Evolutionary conservation across 2,797 vertebrate species (phyloP).

Genomic region (Amazona finschi): DNA sequence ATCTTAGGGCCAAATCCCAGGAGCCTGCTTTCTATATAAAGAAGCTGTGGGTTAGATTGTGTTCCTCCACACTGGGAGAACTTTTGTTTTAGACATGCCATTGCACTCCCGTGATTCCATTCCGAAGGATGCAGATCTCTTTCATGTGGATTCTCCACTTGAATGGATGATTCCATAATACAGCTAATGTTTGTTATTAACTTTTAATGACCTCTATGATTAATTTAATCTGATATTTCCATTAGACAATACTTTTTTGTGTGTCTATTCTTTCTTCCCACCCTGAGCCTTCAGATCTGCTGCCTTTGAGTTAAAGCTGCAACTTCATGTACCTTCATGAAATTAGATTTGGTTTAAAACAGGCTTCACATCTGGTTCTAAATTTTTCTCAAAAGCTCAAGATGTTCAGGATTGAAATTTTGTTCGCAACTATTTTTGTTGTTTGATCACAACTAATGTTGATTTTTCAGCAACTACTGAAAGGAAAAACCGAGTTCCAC

Average conservation of each 20-base stretch:
- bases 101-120: background rate
- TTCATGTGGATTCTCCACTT: background rate
- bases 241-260: background rate
- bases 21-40: conserved; percentile 9
- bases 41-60: background rate
- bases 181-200: background rate
- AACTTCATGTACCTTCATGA: background rate
- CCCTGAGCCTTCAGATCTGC: background rate
- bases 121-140: background rate
- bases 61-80: background rate
- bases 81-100: background rate
- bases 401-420: background rate
- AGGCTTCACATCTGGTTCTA: background rate
- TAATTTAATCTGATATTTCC: conserved; percentile 30
- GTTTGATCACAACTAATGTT: too few species aligned
- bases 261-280: background rate
- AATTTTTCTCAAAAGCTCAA: background rate
- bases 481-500: background rate
- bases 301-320: background rate
- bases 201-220: conserved; percentile 28
- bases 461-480: background rate
- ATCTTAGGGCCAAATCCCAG: conserved; percentile 18
- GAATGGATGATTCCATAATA: background rate
- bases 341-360: background rate
- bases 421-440: background rate